Conservation (phyloP, 2,888 invertebrate species). For the Drosophila koepferae region DNA sequence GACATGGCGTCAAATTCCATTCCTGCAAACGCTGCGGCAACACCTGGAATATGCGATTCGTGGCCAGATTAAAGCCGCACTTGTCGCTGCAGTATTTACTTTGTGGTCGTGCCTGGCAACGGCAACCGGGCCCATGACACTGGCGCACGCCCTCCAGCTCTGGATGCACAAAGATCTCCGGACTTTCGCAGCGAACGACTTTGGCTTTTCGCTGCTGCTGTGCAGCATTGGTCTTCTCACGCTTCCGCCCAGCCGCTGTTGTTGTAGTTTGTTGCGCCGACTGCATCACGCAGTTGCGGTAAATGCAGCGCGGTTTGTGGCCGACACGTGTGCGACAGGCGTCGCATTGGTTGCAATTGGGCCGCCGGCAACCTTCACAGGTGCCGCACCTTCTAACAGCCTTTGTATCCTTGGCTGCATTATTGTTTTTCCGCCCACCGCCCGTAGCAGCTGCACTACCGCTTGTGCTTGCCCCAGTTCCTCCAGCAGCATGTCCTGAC, state of each 20-base stretch:
- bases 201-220: constrained; percentile 72
- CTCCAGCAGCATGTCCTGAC: background rate
- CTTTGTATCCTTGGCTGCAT: constrained; percentile 54
- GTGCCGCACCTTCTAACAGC: constrained; percentile 88
- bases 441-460: background rate
- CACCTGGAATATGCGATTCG: constrained; percentile 91
- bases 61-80: constrained; percentile 95
- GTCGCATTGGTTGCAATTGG: constrained; percentile 84
- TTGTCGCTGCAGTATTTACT: constrained; percentile 98
- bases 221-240: constrained; percentile 65
- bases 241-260: constrained; percentile 61
- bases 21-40: constrained; percentile 96
- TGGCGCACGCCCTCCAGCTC: constrained; percentile 90
- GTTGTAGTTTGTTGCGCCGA: constrained; percentile 26
- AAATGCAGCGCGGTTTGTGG: constrained; percentile 86
- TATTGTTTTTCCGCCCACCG: constrained; percentile 35
- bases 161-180: constrained; percentile 84
- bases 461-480: background rate
- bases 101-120: constrained; percentile 90
- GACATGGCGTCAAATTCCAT: constrained; percentile 94
- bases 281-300: constrained; percentile 85
- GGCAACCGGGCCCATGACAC: constrained; percentile 96
- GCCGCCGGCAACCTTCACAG: constrained; percentile 89
- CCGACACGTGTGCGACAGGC: constrained; percentile 83
- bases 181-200: constrained; percentile 79